phyloP scores from a whole-genome alignment of 2,113 vertebrate genomes.

The Nansenia antarctica region DNA sequence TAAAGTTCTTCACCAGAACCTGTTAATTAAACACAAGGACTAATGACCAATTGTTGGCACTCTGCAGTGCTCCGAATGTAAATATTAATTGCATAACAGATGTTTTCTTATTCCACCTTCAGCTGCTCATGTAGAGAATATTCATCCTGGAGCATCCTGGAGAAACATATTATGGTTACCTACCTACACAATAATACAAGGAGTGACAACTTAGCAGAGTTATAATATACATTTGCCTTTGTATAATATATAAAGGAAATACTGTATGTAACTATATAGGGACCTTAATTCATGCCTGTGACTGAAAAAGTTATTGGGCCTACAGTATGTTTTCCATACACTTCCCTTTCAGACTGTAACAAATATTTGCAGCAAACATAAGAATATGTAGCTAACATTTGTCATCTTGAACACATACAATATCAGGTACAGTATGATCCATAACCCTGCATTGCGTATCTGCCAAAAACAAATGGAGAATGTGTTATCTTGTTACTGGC shows the following conservation, averaged over 20 bases:
- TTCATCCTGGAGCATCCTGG: neutral
- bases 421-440: too few relatives aligned
- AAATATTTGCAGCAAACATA: neutral
- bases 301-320: too few relatives aligned
- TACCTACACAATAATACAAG: neutral
- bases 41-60: conserved; percentile 25
- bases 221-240: neutral
- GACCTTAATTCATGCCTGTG: too few relatives aligned
- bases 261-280: too few relatives aligned
- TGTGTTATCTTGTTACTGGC: neutral
- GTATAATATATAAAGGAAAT: too few relatives aligned
- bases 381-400: neutral
- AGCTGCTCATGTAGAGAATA: neutral
- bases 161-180: too few relatives aligned
- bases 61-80: conserved; percentile 5
- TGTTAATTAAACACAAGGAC: conserved; percentile 37
- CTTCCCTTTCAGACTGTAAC: neutral
- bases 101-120: conserved; percentile 3
- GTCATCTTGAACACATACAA: neutral
- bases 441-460: neutral
- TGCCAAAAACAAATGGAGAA: neutral
- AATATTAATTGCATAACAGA: conserved; percentile 20
- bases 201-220: neutral
- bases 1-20: conserved; percentile 12
- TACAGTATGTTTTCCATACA: neutral